These are phyloP conservation scores for Magallana angulata DNA, from an alignment of 1,140 invertebrate species.

Conservation along the genomic window DNA sequence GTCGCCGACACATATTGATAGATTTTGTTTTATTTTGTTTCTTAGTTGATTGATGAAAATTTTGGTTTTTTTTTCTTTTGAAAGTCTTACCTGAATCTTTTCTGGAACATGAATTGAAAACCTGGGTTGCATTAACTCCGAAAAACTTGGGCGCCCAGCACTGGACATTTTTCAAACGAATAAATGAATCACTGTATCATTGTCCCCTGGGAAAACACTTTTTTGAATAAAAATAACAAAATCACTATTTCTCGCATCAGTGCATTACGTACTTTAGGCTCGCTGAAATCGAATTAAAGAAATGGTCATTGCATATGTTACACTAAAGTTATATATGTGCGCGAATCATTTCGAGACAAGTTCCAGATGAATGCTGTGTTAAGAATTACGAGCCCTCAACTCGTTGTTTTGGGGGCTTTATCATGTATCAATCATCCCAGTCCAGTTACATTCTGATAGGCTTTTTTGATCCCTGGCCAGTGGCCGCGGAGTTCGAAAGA, in stretches of 20 bases:
- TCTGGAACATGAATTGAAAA: not conserved
- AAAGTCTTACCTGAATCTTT: not conserved
- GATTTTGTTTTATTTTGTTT: too few species aligned
- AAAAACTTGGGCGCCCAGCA: not conserved
- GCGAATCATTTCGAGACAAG: not conserved
- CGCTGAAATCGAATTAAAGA: not conserved
- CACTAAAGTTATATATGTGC: not conserved
- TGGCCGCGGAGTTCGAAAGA: not conserved
- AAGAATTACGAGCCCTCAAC: not conserved
- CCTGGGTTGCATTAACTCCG: constrained; percentile 10
- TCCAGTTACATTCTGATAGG: constrained; percentile 13
- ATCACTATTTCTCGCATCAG: too few species aligned
- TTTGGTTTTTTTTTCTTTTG: too few species aligned
- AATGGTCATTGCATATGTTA: not conserved
- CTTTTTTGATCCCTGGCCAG: not conserved
- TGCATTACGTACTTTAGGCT: too few species aligned
- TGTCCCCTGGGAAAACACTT: too few species aligned
- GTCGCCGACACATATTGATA: too few species aligned
- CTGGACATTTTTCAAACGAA: not conserved
- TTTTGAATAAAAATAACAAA: too few species aligned
- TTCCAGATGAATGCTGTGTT: not conserved
- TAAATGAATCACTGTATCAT: too few species aligned
- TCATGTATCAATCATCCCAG: not conserved
- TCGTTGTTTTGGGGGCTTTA: not conserved
- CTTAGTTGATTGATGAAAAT: too few species aligned